Base-by-base conservation (phyloP, 2,888 invertebrate species). In the Phaonia tiefii region DNA sequence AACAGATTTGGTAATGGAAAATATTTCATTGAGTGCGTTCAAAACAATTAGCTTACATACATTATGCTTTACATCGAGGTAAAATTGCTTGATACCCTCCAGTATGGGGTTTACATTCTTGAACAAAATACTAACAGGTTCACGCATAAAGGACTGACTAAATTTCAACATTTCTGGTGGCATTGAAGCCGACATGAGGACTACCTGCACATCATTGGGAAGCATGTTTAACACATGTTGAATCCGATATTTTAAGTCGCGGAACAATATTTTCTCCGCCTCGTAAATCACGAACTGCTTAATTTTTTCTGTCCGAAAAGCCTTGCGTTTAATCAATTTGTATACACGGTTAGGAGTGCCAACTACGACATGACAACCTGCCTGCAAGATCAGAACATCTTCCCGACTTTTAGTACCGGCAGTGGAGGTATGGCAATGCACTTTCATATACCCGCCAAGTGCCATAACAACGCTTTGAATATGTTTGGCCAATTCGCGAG, bases 191-290 rank as follows among this genome's bases (percentile, higher is more conserved):
- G 99, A 99, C 80, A 99, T 92, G 90, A 99, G 92, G 90, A 99
- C 98, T 26, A 91, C 98, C 93, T 99, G 99, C 83, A 99, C 98
- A 91, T 97, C 97, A 75, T 94, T 92, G 78, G 96, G 96, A 91
- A 99, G 93, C 92, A 95, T 95, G 92, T 96, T 96, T 92, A 99
- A 99, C 83, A 99, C 99, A 92, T 99, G 99, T 90, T 99, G 98
- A 90, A 99, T 99, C 92, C 99, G 99, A 92, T 99, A 99, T 92
- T 99, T 99, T 92, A 99, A 99, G 90, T 93, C 95, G 90, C 99
- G 95, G 66, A 98, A 99, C 91, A 99, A 95, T 99, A 99, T 99
- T 92, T 99, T 99, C 92, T 99, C 99, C 86, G 99, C 99, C 92
- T 99, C 99, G 91, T 99, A 99, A 88, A 99, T 93, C 58, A 99